phyloP scores from a whole-genome alignment of 2,888 invertebrate species.

The Myopa tessellatipennis region DNA sequence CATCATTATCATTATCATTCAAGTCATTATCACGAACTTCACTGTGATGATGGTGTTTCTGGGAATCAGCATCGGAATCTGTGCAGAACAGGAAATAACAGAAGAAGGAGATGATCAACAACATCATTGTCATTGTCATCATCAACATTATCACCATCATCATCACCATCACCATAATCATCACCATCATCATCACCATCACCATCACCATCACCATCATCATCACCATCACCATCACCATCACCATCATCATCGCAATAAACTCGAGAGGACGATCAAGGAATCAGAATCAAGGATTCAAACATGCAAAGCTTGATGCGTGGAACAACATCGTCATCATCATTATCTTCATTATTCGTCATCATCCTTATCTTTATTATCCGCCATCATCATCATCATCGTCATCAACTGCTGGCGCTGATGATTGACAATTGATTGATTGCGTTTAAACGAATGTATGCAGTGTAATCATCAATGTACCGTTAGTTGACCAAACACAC shows the following conservation, averaged over 20 bases:
- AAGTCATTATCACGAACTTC: neutral
- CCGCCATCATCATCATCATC: no score
- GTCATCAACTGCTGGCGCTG: no score
- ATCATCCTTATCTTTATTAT: no score
- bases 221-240: neutral
- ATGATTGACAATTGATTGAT: no score
- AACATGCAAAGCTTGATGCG: no score
- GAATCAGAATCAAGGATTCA: no score
- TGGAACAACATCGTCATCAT: no score
- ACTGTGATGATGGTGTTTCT: neutral
- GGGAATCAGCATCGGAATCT: neutral
- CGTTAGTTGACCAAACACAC: no score
- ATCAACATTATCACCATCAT: neutral
- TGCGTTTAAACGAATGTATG: no score
- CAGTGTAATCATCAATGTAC: no score
- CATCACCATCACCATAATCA: neutral
- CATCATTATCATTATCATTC: slow-evolving; percentile 18
- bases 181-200: neutral
- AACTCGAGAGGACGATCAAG: no score
- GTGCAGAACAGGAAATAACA: neutral
- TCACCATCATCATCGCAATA: neutral
- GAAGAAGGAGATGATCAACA: neutral
- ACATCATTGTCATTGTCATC: neutral
- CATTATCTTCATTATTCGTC: no score
- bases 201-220: neutral